Percentiles rank a stretch among this genome's conserved stretches.
Evolutionary conservation across 2,888 invertebrate species (phyloP).

Genomic region (Athalia circularis): DNA sequence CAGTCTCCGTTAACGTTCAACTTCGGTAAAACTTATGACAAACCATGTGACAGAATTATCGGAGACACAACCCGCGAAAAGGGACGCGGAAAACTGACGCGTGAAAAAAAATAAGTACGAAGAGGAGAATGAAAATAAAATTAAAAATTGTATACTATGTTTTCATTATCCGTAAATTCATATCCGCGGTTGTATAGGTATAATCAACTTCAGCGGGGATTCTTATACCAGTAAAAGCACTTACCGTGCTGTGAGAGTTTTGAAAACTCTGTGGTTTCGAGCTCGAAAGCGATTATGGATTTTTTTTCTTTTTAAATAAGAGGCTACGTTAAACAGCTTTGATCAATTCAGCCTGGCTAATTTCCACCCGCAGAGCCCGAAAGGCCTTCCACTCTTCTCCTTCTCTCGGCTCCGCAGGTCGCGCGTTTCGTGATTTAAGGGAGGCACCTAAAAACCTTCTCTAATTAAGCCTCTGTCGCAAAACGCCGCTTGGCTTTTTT

Average conservation of each 20-base stretch:
- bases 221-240: conserved; percentile 37
- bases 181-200: neutral
- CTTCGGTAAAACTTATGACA: neutral
- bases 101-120: too few relatives aligned
- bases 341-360: conserved; percentile 69
- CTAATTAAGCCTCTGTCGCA: conserved; percentile 68
- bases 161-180: neutral
- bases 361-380: conserved; percentile 63
- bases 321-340: conserved; percentile 71
- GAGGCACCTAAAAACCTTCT: conserved; percentile 68
- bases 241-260: conserved; percentile 37
- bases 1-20: neutral
- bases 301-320: conserved; percentile 68
- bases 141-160: neutral
- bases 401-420: conserved; percentile 47
- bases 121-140: neutral
- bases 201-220: conserved; percentile 6
- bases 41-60: neutral
- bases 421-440: conserved; percentile 70
- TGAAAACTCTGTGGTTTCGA: conserved; percentile 53
- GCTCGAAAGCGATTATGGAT: conserved; percentile 68
- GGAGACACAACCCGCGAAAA: neutral
- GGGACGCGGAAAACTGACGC: too few relatives aligned
- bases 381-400: conserved; percentile 39
- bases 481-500: conserved; percentile 67